Conservation (phyloP, 2,113 vertebrate genomes). For the Prochilodus magdalenae region DNA sequence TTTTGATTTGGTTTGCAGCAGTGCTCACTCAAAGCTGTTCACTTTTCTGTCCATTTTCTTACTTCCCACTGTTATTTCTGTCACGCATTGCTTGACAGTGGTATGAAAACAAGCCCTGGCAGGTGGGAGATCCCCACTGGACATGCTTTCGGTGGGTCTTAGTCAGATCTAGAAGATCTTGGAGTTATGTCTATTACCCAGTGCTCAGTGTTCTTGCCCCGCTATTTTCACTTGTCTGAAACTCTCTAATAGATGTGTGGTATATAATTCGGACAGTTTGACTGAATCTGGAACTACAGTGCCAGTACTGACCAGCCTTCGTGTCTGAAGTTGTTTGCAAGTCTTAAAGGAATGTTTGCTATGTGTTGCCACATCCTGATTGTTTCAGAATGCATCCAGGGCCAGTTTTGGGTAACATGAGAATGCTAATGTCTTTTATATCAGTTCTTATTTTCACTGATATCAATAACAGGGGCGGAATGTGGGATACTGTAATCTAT, state of each 20-base stretch:
- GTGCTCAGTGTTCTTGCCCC: not conserved
- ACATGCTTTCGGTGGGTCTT: not conserved
- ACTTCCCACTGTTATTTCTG: constrained; percentile 5
- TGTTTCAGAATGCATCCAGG: too few relatives aligned
- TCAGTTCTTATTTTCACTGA: not conserved
- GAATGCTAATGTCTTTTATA: not conserved
- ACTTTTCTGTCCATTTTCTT: not conserved
- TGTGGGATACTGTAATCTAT: too few relatives aligned
- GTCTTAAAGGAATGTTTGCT: constrained; percentile 2
- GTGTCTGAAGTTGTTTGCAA: not conserved
- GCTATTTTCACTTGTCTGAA: too few relatives aligned
- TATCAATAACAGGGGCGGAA: not conserved
- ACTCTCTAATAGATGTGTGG: too few relatives aligned
- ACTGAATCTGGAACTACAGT: not conserved
- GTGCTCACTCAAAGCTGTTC: not conserved
- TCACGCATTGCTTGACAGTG: constrained; percentile 10
- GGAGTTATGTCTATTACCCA: not conserved
- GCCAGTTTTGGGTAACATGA: too few relatives aligned
- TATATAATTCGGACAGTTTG: not conserved
- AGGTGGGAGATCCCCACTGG: constrained; percentile 17
- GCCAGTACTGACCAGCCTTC: not conserved
- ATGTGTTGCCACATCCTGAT: not conserved
- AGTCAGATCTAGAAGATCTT: not conserved
- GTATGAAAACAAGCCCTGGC: constrained; percentile 43
- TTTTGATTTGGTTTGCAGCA: not conserved